phyloP scores from a whole-genome alignment of 2,797 vertebrate species.

The Syncerus caffer region DNA sequence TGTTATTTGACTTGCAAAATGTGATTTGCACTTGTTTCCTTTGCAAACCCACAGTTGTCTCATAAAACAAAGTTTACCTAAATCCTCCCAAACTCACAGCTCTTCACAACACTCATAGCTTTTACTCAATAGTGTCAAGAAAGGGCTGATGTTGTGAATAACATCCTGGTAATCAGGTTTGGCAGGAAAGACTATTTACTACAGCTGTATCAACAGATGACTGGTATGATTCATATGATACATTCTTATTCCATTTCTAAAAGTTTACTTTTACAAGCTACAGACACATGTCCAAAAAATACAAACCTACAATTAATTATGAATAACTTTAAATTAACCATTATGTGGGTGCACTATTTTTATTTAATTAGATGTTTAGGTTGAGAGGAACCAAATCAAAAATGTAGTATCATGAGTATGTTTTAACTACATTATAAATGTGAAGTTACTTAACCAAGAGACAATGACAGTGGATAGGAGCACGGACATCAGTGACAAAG shows the following conservation, averaged over 20 bases:
- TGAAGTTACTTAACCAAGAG: neutral
- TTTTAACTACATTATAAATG: neutral
- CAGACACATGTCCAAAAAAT: neutral
- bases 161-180: neutral
- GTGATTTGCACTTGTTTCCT: slow-evolving; percentile 43
- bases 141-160: slow-evolving; percentile 3
- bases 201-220: slow-evolving; percentile 23
- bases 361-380: slow-evolving; percentile 1
- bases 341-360: neutral
- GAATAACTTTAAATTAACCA: slow-evolving; percentile 10
- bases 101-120: neutral
- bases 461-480: neutral
- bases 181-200: slow-evolving; percentile 37
- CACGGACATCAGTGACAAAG: neutral
- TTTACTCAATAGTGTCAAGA: slow-evolving; percentile 11
- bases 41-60: slow-evolving; percentile 26
- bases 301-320: neutral
- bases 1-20: slow-evolving; percentile 49
- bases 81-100: neutral
- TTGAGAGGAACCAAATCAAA: neutral
- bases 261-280: slow-evolving; percentile 17
- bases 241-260: slow-evolving; percentile 35
- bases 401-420: neutral
- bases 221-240: slow-evolving; percentile 10
- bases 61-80: slow-evolving; percentile 39